phyloP scores from a whole-genome alignment of 1,140 invertebrate species.

The Drosophila pandora region DNA sequence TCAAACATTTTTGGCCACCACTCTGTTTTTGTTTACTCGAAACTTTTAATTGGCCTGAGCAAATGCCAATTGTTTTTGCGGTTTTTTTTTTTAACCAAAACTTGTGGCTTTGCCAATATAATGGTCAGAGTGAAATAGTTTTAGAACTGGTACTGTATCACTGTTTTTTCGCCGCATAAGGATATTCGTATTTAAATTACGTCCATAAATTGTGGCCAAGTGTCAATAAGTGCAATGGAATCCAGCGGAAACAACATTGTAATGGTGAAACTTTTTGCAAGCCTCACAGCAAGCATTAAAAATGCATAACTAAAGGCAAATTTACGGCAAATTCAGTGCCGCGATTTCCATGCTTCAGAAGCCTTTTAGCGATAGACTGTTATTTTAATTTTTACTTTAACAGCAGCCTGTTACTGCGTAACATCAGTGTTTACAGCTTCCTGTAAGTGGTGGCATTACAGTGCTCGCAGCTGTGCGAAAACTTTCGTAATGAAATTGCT shows the following conservation, averaged over 20 bases:
- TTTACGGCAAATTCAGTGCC: constrained; percentile 37
- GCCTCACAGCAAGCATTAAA: constrained; percentile 46
- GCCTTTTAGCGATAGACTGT: constrained; percentile 8
- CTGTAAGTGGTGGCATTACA: constrained; percentile 29
- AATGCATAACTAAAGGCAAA: constrained; percentile 57
- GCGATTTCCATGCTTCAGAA: constrained; percentile 1
- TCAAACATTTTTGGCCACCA: constrained; percentile 60
- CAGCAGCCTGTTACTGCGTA: constrained; percentile 5
- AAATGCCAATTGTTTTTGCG: constrained; percentile 66
- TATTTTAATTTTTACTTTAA: constrained; percentile 14
- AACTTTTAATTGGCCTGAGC: constrained; percentile 78
- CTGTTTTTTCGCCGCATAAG: constrained; percentile 21
- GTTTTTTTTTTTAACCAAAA: constrained; percentile 9
- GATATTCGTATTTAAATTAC: constrained; percentile 45
- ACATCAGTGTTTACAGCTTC: constrained; percentile 25
- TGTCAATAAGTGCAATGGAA: constrained; percentile 68
- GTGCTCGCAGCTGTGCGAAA: constrained; percentile 36
- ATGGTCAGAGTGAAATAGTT: constrained; percentile 38
- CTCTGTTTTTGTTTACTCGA: constrained; percentile 52
- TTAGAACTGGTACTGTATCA: constrained; percentile 19
- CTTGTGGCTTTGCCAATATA: constrained; percentile 6
- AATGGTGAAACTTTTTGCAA: constrained; percentile 37
- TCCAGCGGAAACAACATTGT: constrained; percentile 45
- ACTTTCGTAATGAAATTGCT: constrained; percentile 50
- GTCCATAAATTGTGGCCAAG: constrained; percentile 65